phyloP scores from a whole-genome alignment of 2,888 invertebrate genomes.

The Pollenia griseotomentosa region DNA sequence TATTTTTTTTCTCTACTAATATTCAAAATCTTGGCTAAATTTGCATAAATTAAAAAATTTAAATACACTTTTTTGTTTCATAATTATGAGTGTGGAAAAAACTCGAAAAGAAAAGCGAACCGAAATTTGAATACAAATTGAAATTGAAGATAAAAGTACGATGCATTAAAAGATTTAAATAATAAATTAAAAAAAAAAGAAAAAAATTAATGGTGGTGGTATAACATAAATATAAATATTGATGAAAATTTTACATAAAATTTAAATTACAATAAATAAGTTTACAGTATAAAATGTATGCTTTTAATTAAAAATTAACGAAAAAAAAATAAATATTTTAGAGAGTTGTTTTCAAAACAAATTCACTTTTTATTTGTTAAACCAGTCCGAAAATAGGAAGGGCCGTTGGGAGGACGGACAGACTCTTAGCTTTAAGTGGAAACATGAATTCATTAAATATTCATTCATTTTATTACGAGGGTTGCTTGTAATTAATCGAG shows the following conservation, averaged over 20 bases:
- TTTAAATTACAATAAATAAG: too few relatives aligned
- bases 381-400: too few relatives aligned
- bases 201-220: constrained; percentile 13
- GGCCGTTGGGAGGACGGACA: too few relatives aligned
- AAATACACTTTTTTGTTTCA: constrained; percentile 3
- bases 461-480: too few relatives aligned
- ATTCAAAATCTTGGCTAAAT: constrained; percentile 40
- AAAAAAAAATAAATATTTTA: too few relatives aligned
- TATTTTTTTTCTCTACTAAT: constrained; percentile 2
- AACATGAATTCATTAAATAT: neutral
- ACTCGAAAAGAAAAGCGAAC: constrained; percentile 1
- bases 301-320: too few relatives aligned
- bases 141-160: constrained; percentile 38
- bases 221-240: neutral
- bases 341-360: too few relatives aligned
- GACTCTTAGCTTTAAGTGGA: constrained; percentile 5
- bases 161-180: neutral
- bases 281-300: too few relatives aligned
- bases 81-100: constrained; percentile 33
- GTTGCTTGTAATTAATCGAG: too few relatives aligned
- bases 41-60: constrained; percentile 36
- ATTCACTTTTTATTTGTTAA: too few relatives aligned
- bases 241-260: too few relatives aligned
- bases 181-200: neutral
- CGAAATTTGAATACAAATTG: constrained; percentile 18